These are phyloP conservation scores for Orthosia gracilis DNA, from an alignment of 2,888 invertebrate genomes.

Conservation along the genomic window DNA sequence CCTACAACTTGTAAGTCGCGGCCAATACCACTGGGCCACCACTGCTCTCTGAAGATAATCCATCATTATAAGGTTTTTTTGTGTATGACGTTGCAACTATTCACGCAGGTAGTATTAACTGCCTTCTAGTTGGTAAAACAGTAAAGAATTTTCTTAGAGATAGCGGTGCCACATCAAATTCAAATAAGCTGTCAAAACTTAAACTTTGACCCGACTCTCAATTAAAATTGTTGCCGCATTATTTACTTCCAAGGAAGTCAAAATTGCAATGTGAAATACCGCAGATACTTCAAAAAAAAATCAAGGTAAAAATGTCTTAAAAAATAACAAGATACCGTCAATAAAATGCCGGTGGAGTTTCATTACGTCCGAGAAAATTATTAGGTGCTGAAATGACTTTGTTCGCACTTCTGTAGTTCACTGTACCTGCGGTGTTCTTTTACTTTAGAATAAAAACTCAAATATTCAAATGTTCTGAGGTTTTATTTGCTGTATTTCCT, in stretches of 20 bases:
- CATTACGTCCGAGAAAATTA: conserved; percentile 48
- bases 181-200: conserved; percentile 26
- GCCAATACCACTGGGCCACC: too few relatives aligned
- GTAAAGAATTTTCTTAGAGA: background rate
- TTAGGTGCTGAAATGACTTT: conserved; percentile 32
- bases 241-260: conserved; percentile 26
- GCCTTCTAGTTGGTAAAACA: background rate
- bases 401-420: conserved; percentile 28
- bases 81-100: background rate
- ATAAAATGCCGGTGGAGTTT: conserved; percentile 42
- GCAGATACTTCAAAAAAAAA: conserved; percentile 24
- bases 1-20: too few relatives aligned
- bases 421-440: conserved; percentile 11
- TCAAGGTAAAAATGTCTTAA: conserved; percentile 13
- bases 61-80: too few relatives aligned
- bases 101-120: background rate
- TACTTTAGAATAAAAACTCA: conserved; percentile 9
- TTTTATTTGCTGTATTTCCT: background rate
- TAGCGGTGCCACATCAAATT: conserved; percentile 30
- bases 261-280: conserved; percentile 34
- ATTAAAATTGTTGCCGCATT: conserved; percentile 40
- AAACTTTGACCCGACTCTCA: conserved; percentile 31
- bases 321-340: conserved; percentile 45
- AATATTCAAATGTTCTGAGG: background rate
- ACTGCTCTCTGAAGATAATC: too few relatives aligned